Evolutionary conservation across 35 echinoderm and acorn worm genomes (phyloP), one percentile per base, ranked within the genome.

Genomic region (Hemicentrotus pulcherrimus): DNA sequence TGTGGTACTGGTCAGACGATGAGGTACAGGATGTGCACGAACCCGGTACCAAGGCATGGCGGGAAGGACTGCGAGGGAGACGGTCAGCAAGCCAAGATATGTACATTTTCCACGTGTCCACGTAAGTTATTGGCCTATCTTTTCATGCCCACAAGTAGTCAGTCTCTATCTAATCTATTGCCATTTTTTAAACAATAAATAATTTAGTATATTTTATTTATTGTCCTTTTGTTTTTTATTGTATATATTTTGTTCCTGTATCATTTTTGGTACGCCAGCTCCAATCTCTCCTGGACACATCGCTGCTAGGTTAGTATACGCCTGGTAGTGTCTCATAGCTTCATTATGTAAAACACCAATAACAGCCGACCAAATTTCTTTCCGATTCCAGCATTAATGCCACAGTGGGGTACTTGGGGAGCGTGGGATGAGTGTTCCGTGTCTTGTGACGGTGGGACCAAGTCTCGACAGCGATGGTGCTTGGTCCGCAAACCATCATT

Each of bases 1-100:
- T 98, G 97, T 94, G 97, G 96, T 24, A 46, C 86, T 31, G 97
- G 97, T 31, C 9, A 91, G 30, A 95, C n/a, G 32, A 31, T 60
- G 14, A 32, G 93, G 47, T 78, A 32, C 10, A 86, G 97, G 14
- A 31, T 52, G 9, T 96, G 96, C 33, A 50, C 65, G 31, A 96
- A 98, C 85, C 96, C 97, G 16, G 8, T 58, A 10, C 96, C 96
- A n/a, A 58, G 94, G 7, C 86, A 95, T 18, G 96, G 95, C 0
- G 97, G 97, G 32, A 19, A 89, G 52, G 59, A 88, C n/a, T 98
- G 97, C 48, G 32, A 85, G 31, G 97, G 97, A 19, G 94, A 97
- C 31, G 22, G 41, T 19, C 7, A 18, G 31, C 52, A 96, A 94
- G 47, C 58, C 46, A 86, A 46, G 47, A 48, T 31, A 24, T 97